Base-by-base conservation (phyloP, 2,888 invertebrate genomes). In the Euproctis similis region DNA sequence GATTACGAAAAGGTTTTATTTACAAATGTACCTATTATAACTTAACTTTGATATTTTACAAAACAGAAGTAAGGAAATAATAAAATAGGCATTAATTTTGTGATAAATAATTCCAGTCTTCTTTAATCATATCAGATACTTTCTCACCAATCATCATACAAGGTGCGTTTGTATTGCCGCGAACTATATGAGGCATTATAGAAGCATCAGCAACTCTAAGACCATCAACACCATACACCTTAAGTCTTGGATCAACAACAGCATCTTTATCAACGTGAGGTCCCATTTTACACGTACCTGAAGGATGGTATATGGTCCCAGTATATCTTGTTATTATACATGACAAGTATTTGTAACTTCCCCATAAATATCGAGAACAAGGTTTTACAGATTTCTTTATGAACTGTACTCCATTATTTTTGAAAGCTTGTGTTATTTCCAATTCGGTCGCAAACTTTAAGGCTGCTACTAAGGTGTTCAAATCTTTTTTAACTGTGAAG, bases 141-240 rank as follows among this genome's bases (percentile, higher is more conserved):
- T 77, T 77, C 25, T 95, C 94, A 0, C 89, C 94, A 26, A 94
- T 93, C 94, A 94, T 94, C 10, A 94, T 91, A 0, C 88, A 87
- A 0, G 94, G 91, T 0, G 92, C 94, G 58, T 94, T 94, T 0
- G 93, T 93, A 60, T 94, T 94, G 0, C 91, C 93, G 42, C 92
- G 90, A 3, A 92, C 86, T 28, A 94, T 89, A 7, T 71, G 82
- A 0, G 94, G 94, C 93, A 94, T 94, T 22, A 95, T 89, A 3
- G 92, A 92, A 1, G 92, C 92, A 66, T 93, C 93, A 0, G 88
- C 89, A 0, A 94, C 92, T 34, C 94, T 82, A 3, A 91, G 60
- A 32, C 85, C 76, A 17, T 39, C 42, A 20, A 75, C 43, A 0
- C 76, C 76, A 46, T 75, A 57, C 0, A 77, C 76, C 43, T 46